Base-by-base conservation (phyloP, 2,797 vertebrate species). In the Syngnathus acus region DNA sequence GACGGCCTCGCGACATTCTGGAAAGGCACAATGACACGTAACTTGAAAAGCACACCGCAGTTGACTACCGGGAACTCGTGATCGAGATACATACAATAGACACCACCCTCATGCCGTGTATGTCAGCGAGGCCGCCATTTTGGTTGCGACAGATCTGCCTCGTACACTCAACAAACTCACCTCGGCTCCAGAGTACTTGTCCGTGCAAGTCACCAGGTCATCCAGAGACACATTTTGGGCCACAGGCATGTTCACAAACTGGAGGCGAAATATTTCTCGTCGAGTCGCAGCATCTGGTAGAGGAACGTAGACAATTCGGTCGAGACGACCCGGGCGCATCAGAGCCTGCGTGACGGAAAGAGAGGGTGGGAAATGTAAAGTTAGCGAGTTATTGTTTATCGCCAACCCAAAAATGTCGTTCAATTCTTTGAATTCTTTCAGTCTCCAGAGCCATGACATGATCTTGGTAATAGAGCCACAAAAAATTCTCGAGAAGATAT, bases 171-270 rank as follows among this genome's bases (percentile, higher is more conserved):
- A 50, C 9, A 32, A 59, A 68, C 88, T 93, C 88, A 99, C 97
- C 94, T 98, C 97, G 16, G 96, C 96, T 83, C 97, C 97, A 0
- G 97, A 98, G 72, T 98, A 99, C 14, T 90, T 93, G n/a, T 93
- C 54, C 0, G 95, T 98, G 55, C 2, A 81, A 65, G 84, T 74
- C 71, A 95, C 85, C 0, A 98, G 91, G 58, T 93, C 84, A 0
- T 92, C 91, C 39, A 95, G 62, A 68, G 88, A 88, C 66, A 99
- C 87, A 0, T 91, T 88, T 1, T 82, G 65, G 13, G 86, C 80
- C 40, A 96, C 70, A 0, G 96, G 95, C 94, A 96, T 96, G 54
- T 85, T 86, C 59, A 74, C 79, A 74, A 98, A 94, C 77, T 91
- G 93, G 38, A 99, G 89, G 7, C 75, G 84, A 79, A 99, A 93